Base-by-base conservation (phyloP, 2,888 invertebrate species). In the Pollenia amentaria region DNA sequence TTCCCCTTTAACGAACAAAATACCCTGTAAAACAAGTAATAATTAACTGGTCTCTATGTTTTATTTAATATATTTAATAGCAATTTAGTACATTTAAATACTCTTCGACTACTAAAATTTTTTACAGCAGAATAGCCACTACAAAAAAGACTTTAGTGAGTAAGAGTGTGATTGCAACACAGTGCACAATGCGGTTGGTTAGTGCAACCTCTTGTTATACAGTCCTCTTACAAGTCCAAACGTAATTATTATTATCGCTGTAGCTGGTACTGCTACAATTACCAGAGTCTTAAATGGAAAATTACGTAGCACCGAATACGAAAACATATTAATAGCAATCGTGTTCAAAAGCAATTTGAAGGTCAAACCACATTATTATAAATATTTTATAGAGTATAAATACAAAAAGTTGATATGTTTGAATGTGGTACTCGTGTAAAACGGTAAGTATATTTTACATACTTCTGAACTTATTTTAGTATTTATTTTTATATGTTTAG, bases 291-390 rank as follows among this genome's bases (percentile, higher is more conserved):
- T 70, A 42, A 70, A 70, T 51, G 60, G 60, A 40, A 78, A 67
- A 78, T 3, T 44, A 62, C 70, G 21, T 79, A 21, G 46, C 51
- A 79, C 51, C 51, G 6, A 18, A 51, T 79, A 73, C 10, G 8
- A 12, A 3, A 6, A 29, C 12, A 14, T 40, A n/a, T n/a, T 40
- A n/a, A 40, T 8, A 55, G 55, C 38, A 72, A 65, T 46, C 18
- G 64, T 44, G 51, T 75, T 67, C 29, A 67, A 62, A 60, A 60
- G 42, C 75, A 79, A 79, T 76, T 48, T 80, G 80, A 85, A 85
- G 85, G 85, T 76, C 70, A 85, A 42, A 76, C 69, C 64, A 65
- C 76, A 76, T 55, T 70, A n/a, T 72, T 64, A 72, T 76, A 67
- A 48, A 57, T 73, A 55, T 64, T 64, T 62, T 48, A 46, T 42